phyloP scores from a whole-genome alignment of 2,113 vertebrate genomes.

The Willisornis vidua region DNA sequence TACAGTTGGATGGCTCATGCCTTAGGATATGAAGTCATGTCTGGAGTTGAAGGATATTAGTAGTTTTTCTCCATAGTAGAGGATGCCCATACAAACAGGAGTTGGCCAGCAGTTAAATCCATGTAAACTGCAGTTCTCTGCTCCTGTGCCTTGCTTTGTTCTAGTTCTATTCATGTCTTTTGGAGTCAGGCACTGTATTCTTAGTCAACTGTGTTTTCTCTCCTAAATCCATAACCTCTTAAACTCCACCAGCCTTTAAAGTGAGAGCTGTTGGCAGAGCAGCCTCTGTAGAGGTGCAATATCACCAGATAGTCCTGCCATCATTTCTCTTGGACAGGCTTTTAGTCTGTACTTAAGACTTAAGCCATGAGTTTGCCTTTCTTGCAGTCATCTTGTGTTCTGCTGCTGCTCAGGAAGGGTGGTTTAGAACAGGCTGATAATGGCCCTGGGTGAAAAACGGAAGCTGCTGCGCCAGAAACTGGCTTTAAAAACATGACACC shows the following conservation, averaged over 20 bases:
- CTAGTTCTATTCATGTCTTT: not conserved
- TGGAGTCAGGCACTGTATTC: not conserved
- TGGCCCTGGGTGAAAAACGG: not conserved
- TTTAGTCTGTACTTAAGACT: not conserved
- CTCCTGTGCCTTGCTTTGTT: not conserved
- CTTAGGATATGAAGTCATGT: constrained; percentile 70
- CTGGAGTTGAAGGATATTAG: constrained; percentile 60
- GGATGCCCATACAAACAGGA: constrained; percentile 60
- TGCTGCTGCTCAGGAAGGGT: not conserved
- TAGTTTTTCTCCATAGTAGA: constrained; percentile 54
- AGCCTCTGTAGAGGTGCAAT: not conserved
- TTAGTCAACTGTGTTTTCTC: not conserved
- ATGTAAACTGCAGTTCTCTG: not conserved
- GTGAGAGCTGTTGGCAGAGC: not conserved
- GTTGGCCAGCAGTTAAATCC: constrained; percentile 3
- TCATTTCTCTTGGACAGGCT: not conserved
- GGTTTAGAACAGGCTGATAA: not conserved
- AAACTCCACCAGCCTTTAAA: not conserved
- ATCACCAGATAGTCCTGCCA: not conserved
- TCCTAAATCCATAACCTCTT: not conserved
- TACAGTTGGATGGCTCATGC: constrained; percentile 1
- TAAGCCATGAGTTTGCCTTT: not conserved
- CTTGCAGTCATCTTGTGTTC: not conserved
- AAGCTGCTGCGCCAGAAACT: constrained; percentile 1
- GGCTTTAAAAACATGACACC: not conserved